A percentile compares a stretch with the other conserved stretches of the same genome.
Evolutionary conservation across 2,797 vertebrate species (phyloP).

Genomic region (Tokudaia tokunoshimensis): DNA sequence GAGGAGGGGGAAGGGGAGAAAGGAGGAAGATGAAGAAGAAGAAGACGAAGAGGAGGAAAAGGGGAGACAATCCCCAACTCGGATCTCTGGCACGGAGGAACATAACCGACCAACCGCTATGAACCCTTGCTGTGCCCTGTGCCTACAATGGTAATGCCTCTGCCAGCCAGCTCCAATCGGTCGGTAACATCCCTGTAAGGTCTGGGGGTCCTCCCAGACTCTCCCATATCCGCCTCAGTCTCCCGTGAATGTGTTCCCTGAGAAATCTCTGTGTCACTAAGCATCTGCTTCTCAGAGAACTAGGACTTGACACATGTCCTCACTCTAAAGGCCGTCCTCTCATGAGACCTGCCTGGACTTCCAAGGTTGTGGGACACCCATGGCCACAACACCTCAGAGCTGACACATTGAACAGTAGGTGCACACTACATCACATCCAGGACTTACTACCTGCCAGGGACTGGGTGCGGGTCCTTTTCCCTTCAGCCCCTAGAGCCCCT

Average conservation of each 20-base stretch:
- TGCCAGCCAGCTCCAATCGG: neutral
- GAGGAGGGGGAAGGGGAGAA: neutral
- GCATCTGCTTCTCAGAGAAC: neutral
- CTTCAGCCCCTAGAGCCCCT: neutral
- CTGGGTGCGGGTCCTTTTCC: neutral
- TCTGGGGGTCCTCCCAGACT: neutral
- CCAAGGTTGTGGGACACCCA: neutral
- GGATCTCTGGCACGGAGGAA: neutral
- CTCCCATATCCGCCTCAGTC: neutral
- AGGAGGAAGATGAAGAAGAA: no score
- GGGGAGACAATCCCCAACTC: neutral
- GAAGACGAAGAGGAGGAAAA: no score
- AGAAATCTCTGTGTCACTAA: neutral
- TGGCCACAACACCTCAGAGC: neutral
- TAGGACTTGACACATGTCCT: neutral
- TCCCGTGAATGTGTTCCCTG: neutral
- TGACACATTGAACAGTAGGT: rapidly evolving
- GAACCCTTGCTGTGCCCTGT: neutral
- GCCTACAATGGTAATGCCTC: rapidly evolving
- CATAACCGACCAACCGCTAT: neutral
- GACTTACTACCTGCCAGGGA: neutral
- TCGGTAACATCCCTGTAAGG: neutral
- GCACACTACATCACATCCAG: rapidly evolving
- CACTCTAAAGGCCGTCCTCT: neutral
- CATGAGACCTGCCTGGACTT: neutral